These are phyloP conservation scores for Ceramica pisi DNA, from an alignment of 2,888 invertebrate species.

Conservation along the genomic window DNA sequence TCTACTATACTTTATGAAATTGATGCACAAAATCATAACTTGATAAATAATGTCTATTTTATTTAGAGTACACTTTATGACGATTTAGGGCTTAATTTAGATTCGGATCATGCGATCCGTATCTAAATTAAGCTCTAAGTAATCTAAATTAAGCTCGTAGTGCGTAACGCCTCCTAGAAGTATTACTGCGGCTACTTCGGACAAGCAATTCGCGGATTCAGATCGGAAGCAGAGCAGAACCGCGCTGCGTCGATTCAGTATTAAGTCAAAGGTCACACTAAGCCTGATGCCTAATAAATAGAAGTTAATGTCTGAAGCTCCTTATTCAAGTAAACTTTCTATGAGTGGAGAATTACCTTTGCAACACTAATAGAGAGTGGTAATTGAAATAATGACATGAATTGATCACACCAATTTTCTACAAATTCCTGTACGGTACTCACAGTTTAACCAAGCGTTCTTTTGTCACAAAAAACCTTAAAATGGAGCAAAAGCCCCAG, in stretches of 20 bases:
- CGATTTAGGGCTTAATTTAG: too few relatives aligned
- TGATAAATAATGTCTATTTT: too few relatives aligned
- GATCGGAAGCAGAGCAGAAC: too few relatives aligned
- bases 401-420: neutral
- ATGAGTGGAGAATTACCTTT: neutral
- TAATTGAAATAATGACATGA: neutral
- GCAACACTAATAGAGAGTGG: neutral
- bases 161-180: too few relatives aligned
- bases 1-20: too few relatives aligned
- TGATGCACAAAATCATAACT: too few relatives aligned
- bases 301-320: neutral
- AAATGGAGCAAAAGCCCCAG: slow-evolving; percentile 31
- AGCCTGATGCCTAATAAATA: neutral
- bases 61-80: too few relatives aligned
- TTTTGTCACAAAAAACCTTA: slow-evolving; percentile 8
- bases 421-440: neutral
- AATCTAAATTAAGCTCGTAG: too few relatives aligned
- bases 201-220: too few relatives aligned
- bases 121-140: too few relatives aligned
- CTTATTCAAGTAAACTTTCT: neutral
- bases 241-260: neutral
- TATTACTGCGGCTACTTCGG: too few relatives aligned
- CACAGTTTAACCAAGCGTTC: slow-evolving; percentile 2
- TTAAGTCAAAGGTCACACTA: neutral
- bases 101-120: too few relatives aligned